These are phyloP conservation scores for Xiphydria camelus DNA, from an alignment of 2,888 invertebrate species.

Conservation along the genomic window DNA sequence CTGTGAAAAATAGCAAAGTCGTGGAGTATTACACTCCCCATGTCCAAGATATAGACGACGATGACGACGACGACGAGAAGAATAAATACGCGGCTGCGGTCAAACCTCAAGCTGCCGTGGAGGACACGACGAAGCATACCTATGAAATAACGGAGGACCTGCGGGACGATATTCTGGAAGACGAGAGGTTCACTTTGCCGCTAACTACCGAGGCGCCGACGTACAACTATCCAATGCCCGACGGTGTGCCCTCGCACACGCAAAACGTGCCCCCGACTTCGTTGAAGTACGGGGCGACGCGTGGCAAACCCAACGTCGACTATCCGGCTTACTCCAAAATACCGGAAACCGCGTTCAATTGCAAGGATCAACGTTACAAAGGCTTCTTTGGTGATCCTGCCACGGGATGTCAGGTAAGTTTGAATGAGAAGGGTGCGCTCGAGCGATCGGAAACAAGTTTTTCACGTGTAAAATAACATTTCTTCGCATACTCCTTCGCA, in stretches of 20 bases:
- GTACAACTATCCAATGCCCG: slow-evolving; percentile 28
- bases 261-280: slow-evolving; percentile 31
- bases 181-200: slow-evolving; percentile 32
- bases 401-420: slow-evolving; percentile 77
- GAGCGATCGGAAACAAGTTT: no score
- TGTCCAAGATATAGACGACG: slow-evolving; percentile 36
- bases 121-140: slow-evolving; percentile 22
- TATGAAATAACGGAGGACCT: slow-evolving; percentile 40
- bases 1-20: slow-evolving; percentile 31
- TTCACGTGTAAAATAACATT: slow-evolving; percentile 6
- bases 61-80: slow-evolving; percentile 12
- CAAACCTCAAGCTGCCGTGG: slow-evolving; percentile 5
- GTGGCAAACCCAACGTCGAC: slow-evolving; percentile 72
- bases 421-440: no score
- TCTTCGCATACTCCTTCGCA: slow-evolving; percentile 47
- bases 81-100: background rate
- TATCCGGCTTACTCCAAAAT: slow-evolving; percentile 78
- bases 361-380: slow-evolving; percentile 84
- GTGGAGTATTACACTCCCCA: slow-evolving; percentile 44
- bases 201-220: slow-evolving; percentile 30
- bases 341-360: slow-evolving; percentile 77
- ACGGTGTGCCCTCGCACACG: slow-evolving; percentile 20
- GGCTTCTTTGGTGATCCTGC: slow-evolving; percentile 90
- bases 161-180: slow-evolving; percentile 32
- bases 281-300: slow-evolving; percentile 53